phyloP scores from a whole-genome alignment of 2,888 invertebrate genomes.

The Athrips mouffetella region DNA sequence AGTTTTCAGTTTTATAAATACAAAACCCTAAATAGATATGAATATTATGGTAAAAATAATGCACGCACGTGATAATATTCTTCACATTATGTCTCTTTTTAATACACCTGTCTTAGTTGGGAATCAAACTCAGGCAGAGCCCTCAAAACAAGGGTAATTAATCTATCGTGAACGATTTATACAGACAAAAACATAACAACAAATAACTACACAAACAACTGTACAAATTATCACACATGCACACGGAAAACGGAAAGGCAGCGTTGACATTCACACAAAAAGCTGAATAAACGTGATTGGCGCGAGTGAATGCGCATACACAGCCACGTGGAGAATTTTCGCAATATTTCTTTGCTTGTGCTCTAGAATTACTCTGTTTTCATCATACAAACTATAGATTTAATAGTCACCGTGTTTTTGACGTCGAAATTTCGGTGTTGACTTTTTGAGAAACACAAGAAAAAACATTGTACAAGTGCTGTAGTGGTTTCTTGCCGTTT shows the following conservation, averaged over 20 bases:
- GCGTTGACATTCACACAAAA: constrained; percentile 11
- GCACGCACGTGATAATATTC: too few relatives aligned
- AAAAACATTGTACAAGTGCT: too few relatives aligned
- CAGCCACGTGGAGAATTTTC: neutral
- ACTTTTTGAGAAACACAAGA: neutral
- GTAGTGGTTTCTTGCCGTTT: too few relatives aligned
- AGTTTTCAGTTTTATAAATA: too few relatives aligned
- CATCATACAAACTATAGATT: too few relatives aligned
- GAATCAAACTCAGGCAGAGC: too few relatives aligned
- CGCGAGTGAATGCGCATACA: constrained; percentile 3
- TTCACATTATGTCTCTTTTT: too few relatives aligned
- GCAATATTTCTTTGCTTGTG: neutral
- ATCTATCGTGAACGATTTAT: neutral
- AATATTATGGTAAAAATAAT: too few relatives aligned
- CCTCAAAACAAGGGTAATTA: neutral
- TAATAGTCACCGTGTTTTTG: too few relatives aligned
- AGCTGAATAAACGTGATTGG: constrained; percentile 1
- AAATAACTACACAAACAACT: neutral
- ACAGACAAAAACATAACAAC: neutral
- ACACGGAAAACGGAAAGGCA: constrained; percentile 12
- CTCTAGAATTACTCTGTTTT: neutral
- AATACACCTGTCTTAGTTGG: too few relatives aligned
- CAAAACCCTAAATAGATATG: too few relatives aligned
- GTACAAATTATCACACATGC: neutral
- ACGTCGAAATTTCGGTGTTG: neutral